Conservation (phyloP, 2,113 vertebrate genomes). For the Propithecus coquereli region DNA sequence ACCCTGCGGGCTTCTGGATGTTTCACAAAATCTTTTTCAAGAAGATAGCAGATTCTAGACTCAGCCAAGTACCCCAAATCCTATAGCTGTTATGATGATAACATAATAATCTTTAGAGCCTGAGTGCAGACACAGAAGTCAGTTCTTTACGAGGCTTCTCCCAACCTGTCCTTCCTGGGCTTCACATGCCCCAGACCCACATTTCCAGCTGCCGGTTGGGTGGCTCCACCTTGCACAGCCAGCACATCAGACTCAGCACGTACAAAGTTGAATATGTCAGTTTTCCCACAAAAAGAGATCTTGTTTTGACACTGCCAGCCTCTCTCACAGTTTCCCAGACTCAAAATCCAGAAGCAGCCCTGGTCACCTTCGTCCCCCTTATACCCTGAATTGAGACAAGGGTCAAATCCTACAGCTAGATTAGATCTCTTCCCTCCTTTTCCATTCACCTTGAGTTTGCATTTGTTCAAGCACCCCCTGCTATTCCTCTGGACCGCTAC, state of each 20-base stretch:
- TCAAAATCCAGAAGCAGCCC: not conserved
- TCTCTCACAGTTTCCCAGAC: not conserved
- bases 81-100: not conserved
- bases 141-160: not conserved
- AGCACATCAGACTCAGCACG: not conserved
- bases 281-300: not conserved
- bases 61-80: not conserved
- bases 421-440: not conserved
- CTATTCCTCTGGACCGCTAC: not conserved
- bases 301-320: not conserved
- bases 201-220: accelerated
- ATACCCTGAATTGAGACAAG: not conserved
- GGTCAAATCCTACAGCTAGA: not conserved
- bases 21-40: not conserved
- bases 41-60: not conserved
- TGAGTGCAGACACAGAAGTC: not conserved
- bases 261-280: not conserved
- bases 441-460: not conserved
- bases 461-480: not conserved
- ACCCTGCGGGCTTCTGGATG: not conserved
- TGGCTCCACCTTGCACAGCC: too few species aligned
- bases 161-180: not conserved
- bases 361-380: not conserved
- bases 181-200: not conserved
- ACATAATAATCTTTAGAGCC: not conserved